A percentile compares a stretch with the other conserved stretches of the same genome.
These are phyloP conservation scores for Clavelina lepadiformis DNA, from an alignment of 23 tunicate species.

Conservation along the genomic window DNA sequence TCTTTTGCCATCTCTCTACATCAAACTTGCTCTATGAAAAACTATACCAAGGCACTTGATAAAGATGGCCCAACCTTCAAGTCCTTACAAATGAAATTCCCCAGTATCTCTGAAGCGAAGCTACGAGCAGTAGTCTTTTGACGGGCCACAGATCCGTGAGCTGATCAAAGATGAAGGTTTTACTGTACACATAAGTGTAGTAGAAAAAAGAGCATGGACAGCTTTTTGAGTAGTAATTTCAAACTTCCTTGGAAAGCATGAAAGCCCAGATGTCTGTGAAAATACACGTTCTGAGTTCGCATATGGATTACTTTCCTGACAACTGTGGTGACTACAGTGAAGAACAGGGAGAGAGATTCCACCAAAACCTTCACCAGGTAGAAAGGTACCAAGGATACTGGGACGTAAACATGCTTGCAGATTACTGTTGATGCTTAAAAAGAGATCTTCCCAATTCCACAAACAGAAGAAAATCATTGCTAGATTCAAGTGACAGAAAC, in stretches of 20 bases:
- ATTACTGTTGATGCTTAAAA: conserved; percentile 32
- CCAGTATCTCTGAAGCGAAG: conserved; percentile 30
- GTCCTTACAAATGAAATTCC: conserved; percentile 23
- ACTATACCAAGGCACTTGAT: conserved; percentile 28
- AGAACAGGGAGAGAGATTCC: conserved; percentile 34
- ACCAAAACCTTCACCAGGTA: conserved; percentile 31
- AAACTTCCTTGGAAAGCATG: conserved; percentile 27
- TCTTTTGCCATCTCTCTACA: conserved; percentile 39
- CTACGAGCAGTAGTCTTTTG: conserved; percentile 34
- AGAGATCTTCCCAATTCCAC: conserved; percentile 30
- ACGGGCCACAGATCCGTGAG: conserved; percentile 27
- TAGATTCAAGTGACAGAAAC: no score
- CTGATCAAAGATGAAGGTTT: conserved; percentile 31
- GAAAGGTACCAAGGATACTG: conserved; percentile 36
- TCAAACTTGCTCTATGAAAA: conserved; percentile 32
- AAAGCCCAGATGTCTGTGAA: conserved; percentile 34
- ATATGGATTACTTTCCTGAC: conserved; percentile 27
- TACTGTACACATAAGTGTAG: conserved; percentile 25
- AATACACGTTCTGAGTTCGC: conserved; percentile 30
- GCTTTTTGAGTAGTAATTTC: conserved; percentile 31
- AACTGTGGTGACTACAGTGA: conserved; percentile 30
- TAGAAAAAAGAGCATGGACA: conserved; percentile 37
- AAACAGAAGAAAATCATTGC: conserved; percentile 30
- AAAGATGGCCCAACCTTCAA: conserved; percentile 34
- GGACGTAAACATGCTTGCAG: conserved; percentile 38